These are phyloP conservation scores for Polietes domitor DNA, from an alignment of 2,888 invertebrate genomes.

Conservation along the genomic window DNA sequence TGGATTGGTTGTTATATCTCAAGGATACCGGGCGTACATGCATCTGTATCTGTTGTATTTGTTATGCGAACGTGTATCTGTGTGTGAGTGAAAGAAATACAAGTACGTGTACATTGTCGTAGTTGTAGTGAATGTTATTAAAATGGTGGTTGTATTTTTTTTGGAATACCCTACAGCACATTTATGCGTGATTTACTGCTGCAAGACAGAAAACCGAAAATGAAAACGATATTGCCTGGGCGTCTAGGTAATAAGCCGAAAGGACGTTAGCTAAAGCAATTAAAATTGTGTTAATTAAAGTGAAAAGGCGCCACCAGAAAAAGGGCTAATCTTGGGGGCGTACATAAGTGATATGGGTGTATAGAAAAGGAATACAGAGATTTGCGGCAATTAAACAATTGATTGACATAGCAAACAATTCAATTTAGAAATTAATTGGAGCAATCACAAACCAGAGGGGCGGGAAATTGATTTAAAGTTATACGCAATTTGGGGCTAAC, in stretches of 20 bases:
- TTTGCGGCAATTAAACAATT: too few species aligned
- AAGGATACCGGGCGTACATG: not conserved
- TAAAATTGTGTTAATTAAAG: not conserved
- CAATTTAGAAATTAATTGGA: too few species aligned
- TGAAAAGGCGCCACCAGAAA: too few species aligned
- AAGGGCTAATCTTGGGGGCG: too few species aligned
- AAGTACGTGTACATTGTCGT: not conserved
- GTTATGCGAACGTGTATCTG: not conserved
- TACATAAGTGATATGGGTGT: too few species aligned
- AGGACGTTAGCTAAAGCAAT: not conserved
- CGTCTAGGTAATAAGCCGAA: not conserved
- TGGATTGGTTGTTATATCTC: slow-evolving; percentile 21
- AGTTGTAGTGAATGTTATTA: not conserved
- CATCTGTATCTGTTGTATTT: not conserved
- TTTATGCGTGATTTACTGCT: not conserved
- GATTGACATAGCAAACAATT: too few species aligned
- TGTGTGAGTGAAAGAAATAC: not conserved
- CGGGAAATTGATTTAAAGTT: too few species aligned
- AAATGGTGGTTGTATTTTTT: not conserved
- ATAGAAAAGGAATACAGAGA: too few species aligned
- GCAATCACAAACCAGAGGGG: too few species aligned
- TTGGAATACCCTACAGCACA: slow-evolving; percentile 3
- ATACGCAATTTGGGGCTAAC: too few species aligned
- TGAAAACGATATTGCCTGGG: not conserved
- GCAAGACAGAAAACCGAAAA: not conserved